Evolutionary conservation across 2,888 invertebrate genomes (phyloP).

Genomic region (Cetonia aurata): DNA sequence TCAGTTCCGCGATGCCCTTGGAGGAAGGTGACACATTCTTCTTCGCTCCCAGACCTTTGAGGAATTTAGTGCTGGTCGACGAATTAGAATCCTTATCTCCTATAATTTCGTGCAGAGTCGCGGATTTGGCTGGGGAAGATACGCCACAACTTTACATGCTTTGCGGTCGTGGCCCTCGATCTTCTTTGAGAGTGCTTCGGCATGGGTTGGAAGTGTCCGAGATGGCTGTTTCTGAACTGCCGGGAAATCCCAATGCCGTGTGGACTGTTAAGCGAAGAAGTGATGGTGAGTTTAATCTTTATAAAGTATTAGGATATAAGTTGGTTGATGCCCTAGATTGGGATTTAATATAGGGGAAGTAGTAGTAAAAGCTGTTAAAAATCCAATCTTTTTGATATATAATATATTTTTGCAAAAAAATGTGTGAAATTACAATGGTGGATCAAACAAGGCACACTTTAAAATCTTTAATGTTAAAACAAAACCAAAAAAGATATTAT

Average conservation of each 20-base stretch:
- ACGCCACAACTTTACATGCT: slow-evolving; percentile 97
- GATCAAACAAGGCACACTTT: too few relatives aligned
- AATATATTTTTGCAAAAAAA: too few relatives aligned
- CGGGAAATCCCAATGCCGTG: slow-evolving; percentile 99
- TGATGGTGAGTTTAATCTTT: slow-evolving; percentile 83
- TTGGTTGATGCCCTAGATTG: too few relatives aligned
- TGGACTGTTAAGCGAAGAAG: slow-evolving; percentile 98
- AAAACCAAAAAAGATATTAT: too few relatives aligned
- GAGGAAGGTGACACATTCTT: slow-evolving; percentile 99
- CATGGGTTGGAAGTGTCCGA: slow-evolving; percentile 99
- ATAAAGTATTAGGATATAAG: too few relatives aligned
- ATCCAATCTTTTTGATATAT: too few relatives aligned
- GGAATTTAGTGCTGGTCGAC: slow-evolving; percentile 96
- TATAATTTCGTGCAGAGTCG: slow-evolving; percentile 84
- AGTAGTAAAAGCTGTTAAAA: too few relatives aligned
- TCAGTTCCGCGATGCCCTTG: slow-evolving; percentile 97
- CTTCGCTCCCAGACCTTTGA: slow-evolving; percentile 93
- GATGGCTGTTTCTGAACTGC: slow-evolving; percentile 99
- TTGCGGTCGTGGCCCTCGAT: slow-evolving; percentile 96
- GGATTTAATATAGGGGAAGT: too few relatives aligned
- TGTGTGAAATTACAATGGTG: too few relatives aligned
- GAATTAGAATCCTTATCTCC: slow-evolving; percentile 97
- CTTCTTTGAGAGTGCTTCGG: slow-evolving; percentile 90
- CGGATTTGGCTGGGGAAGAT: slow-evolving; percentile 97
- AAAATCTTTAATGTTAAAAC: too few relatives aligned